A percentile compares a stretch with the other conserved stretches of the same genome.
Conservation (phyloP, 2,888 invertebrate genomes). For the Orchesella flavescens region DNA sequence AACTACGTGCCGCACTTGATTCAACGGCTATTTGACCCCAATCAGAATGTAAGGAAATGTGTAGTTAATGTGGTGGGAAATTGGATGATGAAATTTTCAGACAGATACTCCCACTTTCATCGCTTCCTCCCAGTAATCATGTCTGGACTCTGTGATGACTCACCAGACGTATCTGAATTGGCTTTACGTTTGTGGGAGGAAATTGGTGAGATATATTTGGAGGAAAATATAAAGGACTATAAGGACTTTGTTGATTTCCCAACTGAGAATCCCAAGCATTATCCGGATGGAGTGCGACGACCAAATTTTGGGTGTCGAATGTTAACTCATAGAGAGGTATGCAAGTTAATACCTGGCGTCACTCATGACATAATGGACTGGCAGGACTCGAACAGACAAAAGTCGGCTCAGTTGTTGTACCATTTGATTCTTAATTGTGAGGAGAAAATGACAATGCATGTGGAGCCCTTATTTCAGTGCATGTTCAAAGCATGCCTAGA, state of each 20-base stretch:
- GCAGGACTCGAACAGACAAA: conserved; percentile 80
- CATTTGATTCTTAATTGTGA: conserved; percentile 84
- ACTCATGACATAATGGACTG: conserved; percentile 84
- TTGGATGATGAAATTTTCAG: conserved; percentile 85
- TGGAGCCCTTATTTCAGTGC: conserved; percentile 78
- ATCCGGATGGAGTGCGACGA: conserved; percentile 84
- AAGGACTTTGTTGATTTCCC: conserved; percentile 88
- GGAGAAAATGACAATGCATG: conserved; percentile 82
- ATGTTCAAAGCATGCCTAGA: conserved; percentile 76
- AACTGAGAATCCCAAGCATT: conserved; percentile 80
- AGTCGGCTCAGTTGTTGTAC: conserved; percentile 84
- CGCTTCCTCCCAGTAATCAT: conserved; percentile 88
- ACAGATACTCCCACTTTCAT: conserved; percentile 92
- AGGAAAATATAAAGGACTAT: conserved; percentile 90
- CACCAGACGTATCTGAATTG: conserved; percentile 81
- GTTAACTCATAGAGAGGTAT: conserved; percentile 84
- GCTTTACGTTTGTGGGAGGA: conserved; percentile 81
- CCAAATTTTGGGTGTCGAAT: conserved; percentile 90
- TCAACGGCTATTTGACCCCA: conserved; percentile 89
- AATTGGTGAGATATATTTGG: conserved; percentile 85
- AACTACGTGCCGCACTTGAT: conserved; percentile 86
- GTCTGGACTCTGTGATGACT: conserved; percentile 87
- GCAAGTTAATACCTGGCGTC: conserved; percentile 84
- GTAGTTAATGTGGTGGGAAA: conserved; percentile 84
- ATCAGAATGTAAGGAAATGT: conserved; percentile 83